These are phyloP conservation scores for Bambusicola thoracicus DNA, from an alignment of 2,113 vertebrate genomes.

Conservation along the genomic window DNA sequence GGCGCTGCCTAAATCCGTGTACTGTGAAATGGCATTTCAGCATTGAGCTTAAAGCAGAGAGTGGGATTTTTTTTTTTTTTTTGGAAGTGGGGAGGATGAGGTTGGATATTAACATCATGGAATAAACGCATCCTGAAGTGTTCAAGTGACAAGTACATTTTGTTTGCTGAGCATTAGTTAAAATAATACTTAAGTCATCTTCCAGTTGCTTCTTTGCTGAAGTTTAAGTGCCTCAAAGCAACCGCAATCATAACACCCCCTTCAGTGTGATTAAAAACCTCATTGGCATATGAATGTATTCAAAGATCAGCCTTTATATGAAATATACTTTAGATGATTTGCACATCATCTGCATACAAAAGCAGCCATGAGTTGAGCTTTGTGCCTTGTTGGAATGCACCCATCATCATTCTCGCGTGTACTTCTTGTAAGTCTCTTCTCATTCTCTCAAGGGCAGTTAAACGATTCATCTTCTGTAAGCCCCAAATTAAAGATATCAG, in stretches of 20 bases:
- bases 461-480: background rate
- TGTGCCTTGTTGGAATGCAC: constrained; percentile 19
- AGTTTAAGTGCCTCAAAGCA: constrained; percentile 48
- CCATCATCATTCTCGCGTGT: background rate
- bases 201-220: background rate
- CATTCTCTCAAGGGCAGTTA: background rate
- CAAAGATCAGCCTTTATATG: constrained; percentile 3
- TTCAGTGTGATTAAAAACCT: background rate
- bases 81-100: background rate
- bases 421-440: background rate
- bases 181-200: constrained; percentile 48
- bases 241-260: background rate
- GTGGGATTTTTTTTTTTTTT: background rate
- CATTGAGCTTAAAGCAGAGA: constrained; percentile 37
- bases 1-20: constrained; percentile 72
- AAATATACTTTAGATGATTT: constrained; percentile 10
- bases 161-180: background rate
- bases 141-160: background rate
- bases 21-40: constrained; percentile 74
- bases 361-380: background rate
- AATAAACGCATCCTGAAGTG: constrained; percentile 2
- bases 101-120: constrained; percentile 19
- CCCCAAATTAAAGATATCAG: background rate
- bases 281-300: constrained; percentile 4
- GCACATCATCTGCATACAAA: background rate